Evolutionary conservation across 2,797 vertebrate genomes (phyloP), one percentile per base, ranked within the genome.

Genomic region (Lophura swinhoii): DNA sequence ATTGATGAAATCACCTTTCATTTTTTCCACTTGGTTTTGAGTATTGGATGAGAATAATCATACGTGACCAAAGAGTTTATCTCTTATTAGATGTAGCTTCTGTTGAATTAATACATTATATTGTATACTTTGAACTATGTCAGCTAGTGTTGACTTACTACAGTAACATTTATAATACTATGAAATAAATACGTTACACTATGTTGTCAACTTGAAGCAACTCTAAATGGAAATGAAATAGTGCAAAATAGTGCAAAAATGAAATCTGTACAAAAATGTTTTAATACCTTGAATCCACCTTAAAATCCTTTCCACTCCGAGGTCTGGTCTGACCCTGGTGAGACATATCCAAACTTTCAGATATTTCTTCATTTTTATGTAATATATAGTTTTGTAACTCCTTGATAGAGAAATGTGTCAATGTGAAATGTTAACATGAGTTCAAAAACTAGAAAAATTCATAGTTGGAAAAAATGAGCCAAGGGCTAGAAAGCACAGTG

Each of bases 51-150:
- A 59, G 20, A 24, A 59, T 88, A 46, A 35, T 88, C 17, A 12
- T 77, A 26, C 6, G 9, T 11, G 20, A 58, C 55, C 29, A 72
- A 86, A 78, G 10, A 88, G 62, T 72, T 43, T 88, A 26, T 72
- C 51, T 13, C 5, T 46, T 81, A 26, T 22, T 81, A 4, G 1
- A 3, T 39, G 20, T n/a, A 28, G 35, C 12, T 64, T 39, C 28
- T 12, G 28, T 90, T 56, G 22, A 88, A 39, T 48, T 14, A 84
- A n/a, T n/a, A 1, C 0, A 0, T 62, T 72, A 13, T 39, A 8
- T 59, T 43, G 22, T 49, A 59, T 77, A 83, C 0, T 0, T 60
- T 37, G 58, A 33, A 0, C 0, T 0, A 0, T 48, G 33, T 43
- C 3, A 7, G 55, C 18, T 72, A 24, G 35, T 66, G 41, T 23